Evolutionary conservation across 37 sponge, comb jelly and placozoan genomes (phyloP), one percentile per base, ranked within the genome.

Genomic region (Eunapius fragilis): DNA sequence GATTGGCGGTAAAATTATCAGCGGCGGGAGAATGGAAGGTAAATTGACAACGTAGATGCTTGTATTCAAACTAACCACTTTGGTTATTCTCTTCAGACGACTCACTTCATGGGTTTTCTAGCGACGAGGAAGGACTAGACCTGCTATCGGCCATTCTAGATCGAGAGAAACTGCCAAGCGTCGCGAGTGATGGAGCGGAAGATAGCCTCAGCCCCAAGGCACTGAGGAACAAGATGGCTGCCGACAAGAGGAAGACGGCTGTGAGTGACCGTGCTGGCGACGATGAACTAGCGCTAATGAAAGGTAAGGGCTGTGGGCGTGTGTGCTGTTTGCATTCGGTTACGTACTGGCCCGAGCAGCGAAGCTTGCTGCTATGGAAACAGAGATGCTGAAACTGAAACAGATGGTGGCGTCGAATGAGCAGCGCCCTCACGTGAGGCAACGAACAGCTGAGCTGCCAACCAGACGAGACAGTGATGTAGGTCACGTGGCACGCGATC

Each of bases 61-160:
- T 10, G 71, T 75, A 32, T n/a, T 33, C 35, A 11, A 32, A 75
- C 24, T 23, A 31, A 75, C 25, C 6, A 32, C 10, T 36, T 4
- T 28, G 6, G 5, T 6, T 28, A 6, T 75, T 36, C 26, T 36
- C 77, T 32, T 22, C 2, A 37, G 75, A 25, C 32, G 75, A 75
- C 31, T 7, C 31, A 14, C 25, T 30, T 1, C 35, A 33, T 75
- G 75, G 30, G 23, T 27, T 75, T 75, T 75, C 75, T 4, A 75
- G 32, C 32, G 75, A 75, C 27, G 75, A 75, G 36, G 75, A 36
- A 75, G 75, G 75, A 13, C 5, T 75, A 11, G 75, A 75, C 35
- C 75, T 75, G 24, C 35, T 75, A 22, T 0, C 75, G 27, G 32
- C 75, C 75, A 25, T 75, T 19, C 10, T 81, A 25, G 30, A 36